A percentile compares a stretch with the other conserved stretches of the same genome.
phyloP scores from a whole-genome alignment of 2,113 vertebrate genomes.

The Caretta caretta region DNA sequence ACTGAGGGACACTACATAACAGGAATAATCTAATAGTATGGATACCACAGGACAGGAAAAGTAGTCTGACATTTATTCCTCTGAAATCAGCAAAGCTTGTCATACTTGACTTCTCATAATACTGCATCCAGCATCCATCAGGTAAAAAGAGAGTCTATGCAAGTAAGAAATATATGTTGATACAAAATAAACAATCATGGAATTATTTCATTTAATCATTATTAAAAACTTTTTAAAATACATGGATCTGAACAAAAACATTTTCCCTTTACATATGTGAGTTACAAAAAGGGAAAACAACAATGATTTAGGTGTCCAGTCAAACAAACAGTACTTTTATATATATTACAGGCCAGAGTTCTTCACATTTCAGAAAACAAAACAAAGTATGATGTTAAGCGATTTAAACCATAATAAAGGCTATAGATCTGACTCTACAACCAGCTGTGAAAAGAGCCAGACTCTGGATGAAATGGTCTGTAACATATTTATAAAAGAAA shows the following conservation, averaged over 20 bases:
- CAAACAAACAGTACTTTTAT: neutral
- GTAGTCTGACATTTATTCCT: neutral
- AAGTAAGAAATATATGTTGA: neutral
- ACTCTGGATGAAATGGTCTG: slow-evolving; percentile 50
- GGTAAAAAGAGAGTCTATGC: neutral
- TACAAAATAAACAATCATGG: slow-evolving; percentile 12
- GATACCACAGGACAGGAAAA: slow-evolving; percentile 14
- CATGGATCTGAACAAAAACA: neutral
- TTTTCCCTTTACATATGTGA: neutral
- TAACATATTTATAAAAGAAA: slow-evolving; percentile 72
- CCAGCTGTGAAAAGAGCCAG: slow-evolving; percentile 57
- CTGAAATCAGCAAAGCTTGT: neutral
- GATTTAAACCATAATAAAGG: slow-evolving; percentile 65
- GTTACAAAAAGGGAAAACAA: neutral
- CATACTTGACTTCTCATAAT: slow-evolving; percentile 5
- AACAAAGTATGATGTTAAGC: slow-evolving; percentile 45
- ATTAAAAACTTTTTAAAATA: neutral
- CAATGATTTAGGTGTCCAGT: neutral
- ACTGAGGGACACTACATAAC: neutral
- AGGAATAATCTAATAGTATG: neutral
- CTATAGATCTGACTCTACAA: slow-evolving; percentile 26
- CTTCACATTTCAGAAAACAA: neutral
- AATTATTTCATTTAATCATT: slow-evolving; percentile 16
- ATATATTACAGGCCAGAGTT: neutral
- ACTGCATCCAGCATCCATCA: neutral